A percentile compares a stretch with the other conserved stretches of the same genome.
phyloP scores from a whole-genome alignment of 2,888 invertebrate species.

The Pollenia labialis region DNA sequence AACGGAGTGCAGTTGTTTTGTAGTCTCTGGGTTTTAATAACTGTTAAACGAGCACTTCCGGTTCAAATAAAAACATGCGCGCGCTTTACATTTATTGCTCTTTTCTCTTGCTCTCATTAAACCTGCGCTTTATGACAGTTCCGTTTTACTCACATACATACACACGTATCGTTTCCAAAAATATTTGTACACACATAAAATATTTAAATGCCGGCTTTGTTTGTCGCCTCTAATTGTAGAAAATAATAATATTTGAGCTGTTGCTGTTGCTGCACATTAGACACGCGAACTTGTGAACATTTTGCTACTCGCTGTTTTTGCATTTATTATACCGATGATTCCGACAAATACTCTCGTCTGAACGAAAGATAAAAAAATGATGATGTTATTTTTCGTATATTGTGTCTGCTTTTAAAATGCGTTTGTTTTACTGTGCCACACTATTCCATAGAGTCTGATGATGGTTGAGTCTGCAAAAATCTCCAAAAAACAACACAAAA shows the following conservation, averaged over 20 bases:
- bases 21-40: background rate
- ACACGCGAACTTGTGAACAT: conserved; percentile 22
- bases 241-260: conserved; percentile 51
- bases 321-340: background rate
- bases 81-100: conserved; percentile 21
- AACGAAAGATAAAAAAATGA: conserved; percentile 32
- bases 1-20: background rate
- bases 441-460: conserved; percentile 28
- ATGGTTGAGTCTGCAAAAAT: conserved; percentile 65
- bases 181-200: conserved; percentile 20
- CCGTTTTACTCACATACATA: conserved; percentile 5
- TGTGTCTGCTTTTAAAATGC: conserved; percentile 17
- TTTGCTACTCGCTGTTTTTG: conserved; percentile 12
- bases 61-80: conserved; percentile 65
- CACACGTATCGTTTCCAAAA: background rate
- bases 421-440: conserved; percentile 27
- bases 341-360: conserved; percentile 14
- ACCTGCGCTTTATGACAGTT: conserved; percentile 41
- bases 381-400: conserved; percentile 28
- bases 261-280: conserved; percentile 57
- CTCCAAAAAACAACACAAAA: conserved; percentile 63
- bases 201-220: conserved; percentile 65
- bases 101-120: conserved; percentile 30
- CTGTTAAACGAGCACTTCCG: conserved; percentile 67
- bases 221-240: background rate